Evolutionary conservation across 2,113 vertebrate species (phyloP), one percentile per base, ranked within the genome.

Genomic region (Oxyruncus cristatus): DNA sequence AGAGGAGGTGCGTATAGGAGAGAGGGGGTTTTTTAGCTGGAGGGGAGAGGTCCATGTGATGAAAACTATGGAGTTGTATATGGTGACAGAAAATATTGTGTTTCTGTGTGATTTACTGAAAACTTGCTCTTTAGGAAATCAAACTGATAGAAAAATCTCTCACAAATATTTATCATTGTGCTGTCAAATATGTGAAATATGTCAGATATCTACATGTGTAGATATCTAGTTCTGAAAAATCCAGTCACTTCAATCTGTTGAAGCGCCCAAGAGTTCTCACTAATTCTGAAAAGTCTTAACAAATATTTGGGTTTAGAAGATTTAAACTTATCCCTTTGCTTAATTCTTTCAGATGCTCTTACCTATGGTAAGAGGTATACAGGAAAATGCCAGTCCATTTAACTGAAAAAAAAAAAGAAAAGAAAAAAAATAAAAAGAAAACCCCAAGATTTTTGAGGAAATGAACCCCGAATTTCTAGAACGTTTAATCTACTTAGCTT

Each of bases 211-310:
- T n/a, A n/a, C n/a, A n/a, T n/a, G n/a, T n/a, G n/a, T n/a, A n/a
- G n/a, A 47, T 58, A 74, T 22, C 8, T 52, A 28, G 16, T 75
- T 74, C 16, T 66, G 32, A 35, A 24, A 13, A 67, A 55, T 61
- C 2, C 4, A 50, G 8, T 72, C 5, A 17, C 6, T 63, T 65
- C 11, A 42, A 8, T 16, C 1, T 12, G 7, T n/a, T 11, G 3
- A 77, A 17, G 4, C 2, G 1, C 28, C 5, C 11, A 56, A 33
- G 3, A 18, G 24, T 44, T 24, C 9, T n/a, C 15, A 50, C 3
- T 2, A 32, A 32, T 47, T 66, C 5, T 67, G 47, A 61, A 53
- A 62, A 37, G 4, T 44, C 8, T 33, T 33, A 52, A 65, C 52
- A 70, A 39, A 68, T 50, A 1, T 49, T 52, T 81, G 5, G 1